phyloP scores from a whole-genome alignment of 2,797 vertebrate genomes.

The Morus bassanus region DNA sequence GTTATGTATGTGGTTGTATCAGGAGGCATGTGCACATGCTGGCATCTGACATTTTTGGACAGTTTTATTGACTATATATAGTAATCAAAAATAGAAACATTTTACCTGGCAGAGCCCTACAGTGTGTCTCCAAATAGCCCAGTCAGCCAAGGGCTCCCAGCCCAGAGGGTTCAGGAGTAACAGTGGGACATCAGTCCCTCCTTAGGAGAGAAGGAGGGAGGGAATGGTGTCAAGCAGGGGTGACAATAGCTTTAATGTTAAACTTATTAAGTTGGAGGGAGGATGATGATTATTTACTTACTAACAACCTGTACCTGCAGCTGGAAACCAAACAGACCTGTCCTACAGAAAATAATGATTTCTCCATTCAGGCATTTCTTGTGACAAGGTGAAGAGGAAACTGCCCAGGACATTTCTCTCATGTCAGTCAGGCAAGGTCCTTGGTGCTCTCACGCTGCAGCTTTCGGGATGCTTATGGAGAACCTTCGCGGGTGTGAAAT shows the following conservation, averaged over 20 bases:
- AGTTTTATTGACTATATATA: neutral
- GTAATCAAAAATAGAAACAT: neutral
- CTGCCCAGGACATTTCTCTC: neutral
- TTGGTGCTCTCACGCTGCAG: neutral
- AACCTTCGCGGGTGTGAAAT: neutral
- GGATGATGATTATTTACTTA: neutral
- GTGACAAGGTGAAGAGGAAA: neutral
- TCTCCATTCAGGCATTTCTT: neutral
- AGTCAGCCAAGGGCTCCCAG: neutral
- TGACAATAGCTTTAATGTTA: neutral
- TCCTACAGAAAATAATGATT: neutral
- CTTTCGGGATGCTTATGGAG: neutral
- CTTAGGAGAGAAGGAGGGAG: neutral
- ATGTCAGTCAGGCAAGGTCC: neutral
- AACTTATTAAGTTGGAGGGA: neutral
- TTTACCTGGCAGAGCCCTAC: neutral
- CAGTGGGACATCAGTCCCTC: neutral
- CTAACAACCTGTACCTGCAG: neutral
- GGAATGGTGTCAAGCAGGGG: fast-evolving
- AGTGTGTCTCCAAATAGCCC: neutral
- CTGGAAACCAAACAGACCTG: neutral
- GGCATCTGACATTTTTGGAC: constrained; percentile 4
- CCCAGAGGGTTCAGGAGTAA: neutral
- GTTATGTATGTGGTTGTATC: neutral
- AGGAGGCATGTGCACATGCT: neutral